Conservation (phyloP, 2,797 vertebrate genomes). For the Loriculus beryllinus region DNA sequence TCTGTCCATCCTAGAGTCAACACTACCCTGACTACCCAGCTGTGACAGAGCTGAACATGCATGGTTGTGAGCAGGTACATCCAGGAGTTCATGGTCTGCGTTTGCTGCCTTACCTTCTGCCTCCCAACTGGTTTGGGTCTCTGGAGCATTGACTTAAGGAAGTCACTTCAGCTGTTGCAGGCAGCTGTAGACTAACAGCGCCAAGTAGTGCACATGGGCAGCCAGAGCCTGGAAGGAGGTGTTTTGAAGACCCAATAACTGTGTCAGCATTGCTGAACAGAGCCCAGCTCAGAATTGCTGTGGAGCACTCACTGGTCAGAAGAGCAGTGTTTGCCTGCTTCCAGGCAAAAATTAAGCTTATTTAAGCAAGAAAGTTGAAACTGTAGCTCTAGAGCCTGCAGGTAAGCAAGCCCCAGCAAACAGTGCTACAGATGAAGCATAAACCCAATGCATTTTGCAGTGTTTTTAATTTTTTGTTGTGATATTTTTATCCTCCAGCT, state of each 20-base stretch:
- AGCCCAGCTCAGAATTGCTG: neutral
- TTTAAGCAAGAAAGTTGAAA: neutral
- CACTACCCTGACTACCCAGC: rapidly evolving
- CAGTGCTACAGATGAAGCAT: neutral
- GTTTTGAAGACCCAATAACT: neutral
- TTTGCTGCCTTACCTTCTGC: neutral
- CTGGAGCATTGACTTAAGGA: neutral
- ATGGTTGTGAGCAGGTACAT: neutral
- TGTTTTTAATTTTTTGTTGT: neutral
- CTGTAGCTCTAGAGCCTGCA: neutral
- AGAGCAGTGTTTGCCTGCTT: neutral
- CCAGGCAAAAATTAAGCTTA: neutral
- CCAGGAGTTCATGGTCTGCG: rapidly evolving
- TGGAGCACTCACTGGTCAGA: rapidly evolving
- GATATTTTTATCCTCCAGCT: neutral
- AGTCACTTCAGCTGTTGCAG: rapidly evolving
- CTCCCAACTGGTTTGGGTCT: neutral
- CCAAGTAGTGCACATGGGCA: rapidly evolving
- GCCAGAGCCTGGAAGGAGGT: neutral
- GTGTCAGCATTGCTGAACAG: neutral
- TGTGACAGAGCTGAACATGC: neutral
- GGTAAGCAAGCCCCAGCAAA: neutral
- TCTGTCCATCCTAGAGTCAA: neutral
- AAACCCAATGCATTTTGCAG: neutral
- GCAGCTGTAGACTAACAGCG: neutral